Evolutionary conservation across 2,888 invertebrate genomes (phyloP).

Genomic region (Tenthredo amoena): DNA sequence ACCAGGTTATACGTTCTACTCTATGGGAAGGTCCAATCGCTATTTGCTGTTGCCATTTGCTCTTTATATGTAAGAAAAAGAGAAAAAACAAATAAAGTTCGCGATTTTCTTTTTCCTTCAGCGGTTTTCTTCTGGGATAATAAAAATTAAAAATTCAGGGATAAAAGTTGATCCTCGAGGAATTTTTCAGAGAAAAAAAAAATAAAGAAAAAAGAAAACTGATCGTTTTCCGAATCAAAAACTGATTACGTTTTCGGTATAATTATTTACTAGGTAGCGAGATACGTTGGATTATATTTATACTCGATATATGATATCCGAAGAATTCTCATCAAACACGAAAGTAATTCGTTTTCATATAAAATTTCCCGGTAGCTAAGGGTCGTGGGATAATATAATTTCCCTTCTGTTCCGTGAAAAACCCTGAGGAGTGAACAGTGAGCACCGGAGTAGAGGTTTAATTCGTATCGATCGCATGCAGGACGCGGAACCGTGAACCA

Average conservation of each 20-base stretch:
- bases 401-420: neutral
- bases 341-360: neutral
- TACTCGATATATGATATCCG: neutral
- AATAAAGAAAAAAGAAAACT: no score
- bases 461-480: constrained; percentile 1
- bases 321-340: neutral
- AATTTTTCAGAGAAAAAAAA: no score
- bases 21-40: neutral
- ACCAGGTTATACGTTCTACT: neutral
- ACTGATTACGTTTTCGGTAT: no score
- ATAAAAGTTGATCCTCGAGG: no score
- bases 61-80: neutral
- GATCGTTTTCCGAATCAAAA: no score
- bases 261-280: no score
- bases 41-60: constrained; percentile 17
- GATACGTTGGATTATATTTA: neutral
- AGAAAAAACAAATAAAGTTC: neutral
- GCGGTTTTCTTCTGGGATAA: no score
- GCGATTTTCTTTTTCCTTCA: no score
- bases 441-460: constrained; percentile 6
- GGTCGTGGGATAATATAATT: neutral
- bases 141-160: no score
- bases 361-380: neutral
- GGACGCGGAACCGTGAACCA: neutral
- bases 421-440: neutral